Percentiles rank a stretch among this genome's conserved stretches.
Evolutionary conservation across 1,140 invertebrate species (phyloP).

Genomic region (Doryteuthis pealeii): DNA sequence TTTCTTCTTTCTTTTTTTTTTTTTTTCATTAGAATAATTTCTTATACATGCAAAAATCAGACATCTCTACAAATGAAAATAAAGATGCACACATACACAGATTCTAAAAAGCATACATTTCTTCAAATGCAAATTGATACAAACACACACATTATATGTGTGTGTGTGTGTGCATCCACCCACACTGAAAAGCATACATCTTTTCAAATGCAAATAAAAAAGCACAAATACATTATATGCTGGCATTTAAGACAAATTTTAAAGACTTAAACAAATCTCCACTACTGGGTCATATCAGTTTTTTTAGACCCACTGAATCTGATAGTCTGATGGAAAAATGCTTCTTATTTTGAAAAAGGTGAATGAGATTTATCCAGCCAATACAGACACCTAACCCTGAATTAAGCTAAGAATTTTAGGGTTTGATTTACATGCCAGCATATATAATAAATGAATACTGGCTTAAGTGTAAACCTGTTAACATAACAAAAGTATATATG

Average conservation of each 20-base stretch:
- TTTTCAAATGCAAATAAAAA: slow-evolving; percentile 8
- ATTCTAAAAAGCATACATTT: background rate
- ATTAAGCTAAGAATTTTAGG: no score
- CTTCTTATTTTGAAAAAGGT: no score
- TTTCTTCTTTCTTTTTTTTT: background rate
- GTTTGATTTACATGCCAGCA: no score
- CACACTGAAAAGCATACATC: no score
- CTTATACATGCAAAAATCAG: background rate
- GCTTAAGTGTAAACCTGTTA: background rate
- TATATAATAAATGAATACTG: background rate
- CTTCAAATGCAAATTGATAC: background rate
- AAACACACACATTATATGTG: slow-evolving; percentile 1
- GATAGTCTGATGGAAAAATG: no score
- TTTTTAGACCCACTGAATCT: no score
- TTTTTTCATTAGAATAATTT: background rate
- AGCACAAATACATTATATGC: no score
- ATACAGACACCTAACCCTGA: no score
- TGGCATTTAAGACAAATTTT: no score
- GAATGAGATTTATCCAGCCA: no score
- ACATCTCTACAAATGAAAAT: background rate
- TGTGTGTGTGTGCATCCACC: background rate
- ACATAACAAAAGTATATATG: background rate
- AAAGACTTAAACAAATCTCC: no score
- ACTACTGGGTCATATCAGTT: no score
- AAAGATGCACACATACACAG: slow-evolving; percentile 1